Conservation (phyloP, 30 jellyfish, hydroid and myxozoan species). For the Aurelia sp. region DNA sequence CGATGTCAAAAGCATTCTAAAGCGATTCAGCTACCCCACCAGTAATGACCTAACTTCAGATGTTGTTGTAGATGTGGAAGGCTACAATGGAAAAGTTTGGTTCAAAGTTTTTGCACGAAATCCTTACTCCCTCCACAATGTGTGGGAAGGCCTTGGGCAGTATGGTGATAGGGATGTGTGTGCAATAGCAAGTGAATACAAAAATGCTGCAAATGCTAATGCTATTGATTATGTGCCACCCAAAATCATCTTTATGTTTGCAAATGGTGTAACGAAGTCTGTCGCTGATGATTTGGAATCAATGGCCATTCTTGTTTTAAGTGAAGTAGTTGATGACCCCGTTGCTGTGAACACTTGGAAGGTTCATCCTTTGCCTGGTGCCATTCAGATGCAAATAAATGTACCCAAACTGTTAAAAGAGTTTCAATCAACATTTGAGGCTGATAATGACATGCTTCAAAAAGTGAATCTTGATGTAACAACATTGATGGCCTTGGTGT, state of each 20-base stretch:
- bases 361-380: background rate
- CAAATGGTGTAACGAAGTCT: conserved; percentile 70
- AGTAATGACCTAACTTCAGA: conserved; percentile 18
- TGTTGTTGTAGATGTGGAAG: conserved; percentile 81
- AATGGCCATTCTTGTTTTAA: conserved; percentile 58
- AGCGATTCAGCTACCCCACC: conserved; percentile 39
- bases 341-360: conserved; percentile 11
- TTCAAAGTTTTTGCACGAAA: conserved; percentile 84
- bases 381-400: background rate
- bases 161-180: conserved; percentile 82
- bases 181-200: conserved; percentile 61
- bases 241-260: conserved; percentile 64
- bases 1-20: conserved; percentile 55
- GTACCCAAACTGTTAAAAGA: conserved; percentile 10
- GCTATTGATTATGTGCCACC: conserved; percentile 57
- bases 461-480: conserved; percentile 86
- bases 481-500: conserved; percentile 76
- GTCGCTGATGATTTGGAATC: conserved; percentile 66
- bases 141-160: conserved; percentile 91
- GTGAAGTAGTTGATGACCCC: conserved; percentile 78
- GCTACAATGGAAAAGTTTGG: conserved; percentile 74
- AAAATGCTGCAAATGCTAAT: conserved; percentile 61
- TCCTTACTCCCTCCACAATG: conserved; percentile 78
- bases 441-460: conserved; percentile 10
- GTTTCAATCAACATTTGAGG: background rate